Percentiles rank a stretch among this genome's conserved stretches.
Evolutionary conservation across 2,113 vertebrate species (phyloP).

Genomic region (Malaclemys terrapin): DNA sequence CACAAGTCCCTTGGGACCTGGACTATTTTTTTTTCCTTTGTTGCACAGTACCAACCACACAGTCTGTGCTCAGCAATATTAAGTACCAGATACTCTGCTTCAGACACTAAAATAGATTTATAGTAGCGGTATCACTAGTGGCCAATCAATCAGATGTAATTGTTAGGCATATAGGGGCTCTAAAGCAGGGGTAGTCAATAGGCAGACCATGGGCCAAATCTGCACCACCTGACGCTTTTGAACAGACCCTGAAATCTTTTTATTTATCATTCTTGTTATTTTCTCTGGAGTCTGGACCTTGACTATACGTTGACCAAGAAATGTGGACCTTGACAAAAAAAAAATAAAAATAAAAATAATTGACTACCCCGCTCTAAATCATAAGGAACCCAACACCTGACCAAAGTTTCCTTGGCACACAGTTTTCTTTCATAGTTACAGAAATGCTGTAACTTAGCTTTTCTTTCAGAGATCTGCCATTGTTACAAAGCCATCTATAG

Average conservation of each 20-base stretch:
- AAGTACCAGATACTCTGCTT: not conserved
- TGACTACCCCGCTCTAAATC: not conserved
- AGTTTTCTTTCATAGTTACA: not conserved
- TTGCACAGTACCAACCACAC: not conserved
- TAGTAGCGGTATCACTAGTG: not conserved
- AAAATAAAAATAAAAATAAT: not conserved
- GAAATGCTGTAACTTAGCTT: not conserved
- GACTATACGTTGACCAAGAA: not conserved
- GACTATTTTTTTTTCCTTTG: not conserved
- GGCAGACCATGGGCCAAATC: too few species aligned
- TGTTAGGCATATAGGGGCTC: not conserved
- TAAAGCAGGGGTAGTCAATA: not conserved
- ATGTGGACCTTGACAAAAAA: not conserved
- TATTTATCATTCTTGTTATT: too few species aligned
- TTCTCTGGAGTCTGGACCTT: not conserved
- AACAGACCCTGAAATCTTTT: too few species aligned
- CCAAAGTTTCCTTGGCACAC: not conserved
- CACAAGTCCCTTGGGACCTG: not conserved
- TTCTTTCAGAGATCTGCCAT: not conserved
- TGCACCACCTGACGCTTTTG: too few species aligned
- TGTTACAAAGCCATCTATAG: not conserved
- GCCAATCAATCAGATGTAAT: not conserved
- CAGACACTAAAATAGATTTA: not conserved
- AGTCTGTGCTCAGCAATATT: fast-evolving
- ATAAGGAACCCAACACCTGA: not conserved